Conservation (phyloP, 35 echinoderm and acorn worm species). For the Ophiothrix spiculata region DNA sequence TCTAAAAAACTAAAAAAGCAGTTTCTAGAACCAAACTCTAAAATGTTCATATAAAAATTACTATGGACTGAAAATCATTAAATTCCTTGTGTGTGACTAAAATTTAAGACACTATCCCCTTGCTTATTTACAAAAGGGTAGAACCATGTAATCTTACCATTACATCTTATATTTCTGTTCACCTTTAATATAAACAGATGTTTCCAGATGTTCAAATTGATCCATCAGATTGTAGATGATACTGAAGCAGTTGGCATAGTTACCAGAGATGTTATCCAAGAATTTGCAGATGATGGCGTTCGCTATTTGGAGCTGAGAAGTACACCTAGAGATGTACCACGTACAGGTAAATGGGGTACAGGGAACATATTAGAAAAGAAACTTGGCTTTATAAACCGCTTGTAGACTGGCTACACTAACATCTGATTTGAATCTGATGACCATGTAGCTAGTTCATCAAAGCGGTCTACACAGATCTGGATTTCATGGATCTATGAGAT, state of each 20-base stretch:
- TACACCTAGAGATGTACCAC: conserved; percentile 73
- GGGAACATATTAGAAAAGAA: background rate
- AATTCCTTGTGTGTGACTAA: background rate
- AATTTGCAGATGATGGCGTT: conserved; percentile 88
- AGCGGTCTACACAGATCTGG: background rate
- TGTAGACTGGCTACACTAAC: background rate
- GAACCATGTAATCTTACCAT: background rate
- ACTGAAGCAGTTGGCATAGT: conserved; percentile 82
- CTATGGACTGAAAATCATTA: background rate
- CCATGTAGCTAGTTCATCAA: background rate
- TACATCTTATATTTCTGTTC: background rate
- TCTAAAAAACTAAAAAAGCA: background rate
- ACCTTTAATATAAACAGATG: conserved; percentile 42
- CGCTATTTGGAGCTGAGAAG: conserved; percentile 82
- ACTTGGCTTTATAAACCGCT: background rate
- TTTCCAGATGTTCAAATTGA: conserved; percentile 85
- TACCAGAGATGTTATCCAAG: conserved; percentile 84
- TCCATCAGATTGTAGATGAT: conserved; percentile 70
- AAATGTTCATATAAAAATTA: background rate
- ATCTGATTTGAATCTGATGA: background rate
- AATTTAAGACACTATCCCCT: background rate
- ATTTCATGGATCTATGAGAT: background rate
- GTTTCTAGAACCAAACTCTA: background rate
- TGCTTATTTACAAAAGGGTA: background rate
- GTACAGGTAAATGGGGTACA: conserved; percentile 65